Evolutionary conservation across 2,888 invertebrate species (phyloP), one percentile per base, ranked within the genome.

Genomic region (Brachypterus glaber): DNA sequence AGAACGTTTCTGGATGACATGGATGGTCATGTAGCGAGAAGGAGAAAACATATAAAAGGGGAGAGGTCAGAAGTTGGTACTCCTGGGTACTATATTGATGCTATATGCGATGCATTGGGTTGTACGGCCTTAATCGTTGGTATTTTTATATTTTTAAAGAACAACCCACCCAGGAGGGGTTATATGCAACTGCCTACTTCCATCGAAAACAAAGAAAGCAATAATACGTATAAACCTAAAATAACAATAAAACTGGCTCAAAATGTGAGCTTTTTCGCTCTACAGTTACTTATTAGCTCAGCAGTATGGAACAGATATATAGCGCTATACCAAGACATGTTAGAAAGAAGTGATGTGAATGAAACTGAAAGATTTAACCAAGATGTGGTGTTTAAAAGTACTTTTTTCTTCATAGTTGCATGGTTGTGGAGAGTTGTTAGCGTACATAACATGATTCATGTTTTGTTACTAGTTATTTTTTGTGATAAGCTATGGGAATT

Each of bases 301-400:
- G 67, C 81, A 36, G 79, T 81, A 5, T 89, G 89, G 89, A 88
- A 89, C 66, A 74, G 86, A 17, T 87, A 86, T 53, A 85, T 89
- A 50, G 80, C 80, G 32, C 63, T 82, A 3, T 89, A 86, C 56
- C 85, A 87, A 51, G 77, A 83, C 50, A 64, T 86, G 53, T 59
- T 89, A 18, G 87, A 88, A 55, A 73, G 75, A 17, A 73, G 73
- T 38, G 65, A 69, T 46, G 69, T 69, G 2, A 68, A 68, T n/a
- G 68, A 71, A 11, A 67, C 69, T 17, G 68, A 77, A 44, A 63
- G 67, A 24, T 59, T 64, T 30, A 67, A 74, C 29, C 76, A 76
- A 59, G 73, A 74, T 47, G 61, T 65, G 18, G 71, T 79, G 32
- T 79, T 87, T 52, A 75, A 74, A 48, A 83, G 83, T n/a, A 71